Conservation (phyloP, 2,888 invertebrate species). For the Phalangium opilio region DNA sequence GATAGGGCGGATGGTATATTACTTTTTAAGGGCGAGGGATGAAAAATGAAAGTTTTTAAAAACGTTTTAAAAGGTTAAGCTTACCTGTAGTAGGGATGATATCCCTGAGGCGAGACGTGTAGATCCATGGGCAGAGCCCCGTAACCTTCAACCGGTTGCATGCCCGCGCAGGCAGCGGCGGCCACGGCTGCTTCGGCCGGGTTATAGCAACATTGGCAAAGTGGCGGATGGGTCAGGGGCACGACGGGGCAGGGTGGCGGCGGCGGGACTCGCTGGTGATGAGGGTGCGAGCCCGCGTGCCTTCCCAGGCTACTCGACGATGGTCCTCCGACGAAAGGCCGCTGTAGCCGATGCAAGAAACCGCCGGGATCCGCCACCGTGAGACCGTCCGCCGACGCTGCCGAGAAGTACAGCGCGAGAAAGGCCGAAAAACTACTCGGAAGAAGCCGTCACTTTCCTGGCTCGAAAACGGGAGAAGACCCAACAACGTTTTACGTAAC, state of each 20-base stretch:
- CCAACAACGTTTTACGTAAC: no score
- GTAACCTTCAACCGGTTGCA: conserved; percentile 17
- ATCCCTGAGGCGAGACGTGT: conserved; percentile 69
- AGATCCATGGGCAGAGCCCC: conserved; percentile 65
- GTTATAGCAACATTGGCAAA: conserved; percentile 15
- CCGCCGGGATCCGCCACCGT: conserved; percentile 8
- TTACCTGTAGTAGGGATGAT: conserved; percentile 70
- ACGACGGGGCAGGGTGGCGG: conserved; percentile 3
- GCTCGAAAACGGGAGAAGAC: no score
- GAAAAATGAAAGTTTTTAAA: no score
- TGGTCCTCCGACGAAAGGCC: background rate
- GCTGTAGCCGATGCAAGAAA: conserved; percentile 3
- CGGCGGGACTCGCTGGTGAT: conserved; percentile 5
- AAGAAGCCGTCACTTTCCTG: no score
- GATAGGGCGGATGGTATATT: no score
- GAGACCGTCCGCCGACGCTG: no score
- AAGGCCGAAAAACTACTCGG: no score
- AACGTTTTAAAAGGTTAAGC: conserved; percentile 26
- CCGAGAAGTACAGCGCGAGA: no score
- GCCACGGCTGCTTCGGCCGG: conserved; percentile 6
- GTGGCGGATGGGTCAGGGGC: conserved; percentile 1
- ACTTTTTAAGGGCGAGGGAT: no score
- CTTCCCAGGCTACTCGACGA: no score
- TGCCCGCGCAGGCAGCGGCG: conserved; percentile 6
- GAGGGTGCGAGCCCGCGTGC: background rate